Percentiles rank a stretch among this genome's conserved stretches.
phyloP scores from a whole-genome alignment of 1,140 invertebrate species.

The Papilio glaucus region DNA sequence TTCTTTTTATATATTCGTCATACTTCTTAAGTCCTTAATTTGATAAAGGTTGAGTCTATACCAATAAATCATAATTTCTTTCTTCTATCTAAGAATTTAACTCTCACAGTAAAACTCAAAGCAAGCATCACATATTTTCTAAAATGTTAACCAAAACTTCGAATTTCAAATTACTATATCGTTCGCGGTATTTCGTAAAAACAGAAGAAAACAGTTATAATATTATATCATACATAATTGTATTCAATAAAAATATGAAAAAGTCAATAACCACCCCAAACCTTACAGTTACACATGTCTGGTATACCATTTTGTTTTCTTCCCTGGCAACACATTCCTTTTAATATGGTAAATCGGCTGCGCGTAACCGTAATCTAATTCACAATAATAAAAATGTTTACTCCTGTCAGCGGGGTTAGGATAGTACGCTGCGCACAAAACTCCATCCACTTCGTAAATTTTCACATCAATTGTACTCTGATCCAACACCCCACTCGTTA shows the following conservation, averaged over 20 bases:
- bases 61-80: too few species aligned
- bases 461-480: slow-evolving; percentile 84
- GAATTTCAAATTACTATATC: too few species aligned
- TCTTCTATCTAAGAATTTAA: too few species aligned
- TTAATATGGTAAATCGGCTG: slow-evolving; percentile 69
- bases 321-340: slow-evolving; percentile 61
- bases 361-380: slow-evolving; percentile 62
- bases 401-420: slow-evolving; percentile 70
- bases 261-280: too few species aligned
- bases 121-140: too few species aligned
- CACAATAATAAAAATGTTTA: slow-evolving; percentile 72
- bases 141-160: too few species aligned
- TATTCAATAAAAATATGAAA: slow-evolving; percentile 37
- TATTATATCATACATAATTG: slow-evolving; percentile 34
- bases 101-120: too few species aligned
- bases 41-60: too few species aligned
- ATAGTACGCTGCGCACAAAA: slow-evolving; percentile 81
- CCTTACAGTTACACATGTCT: neutral
- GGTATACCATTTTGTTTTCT: slow-evolving; percentile 42
- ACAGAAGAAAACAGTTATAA: slow-evolving; percentile 2
- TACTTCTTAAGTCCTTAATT: too few species aligned
- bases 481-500: slow-evolving; percentile 76
- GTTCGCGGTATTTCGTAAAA: too few species aligned
- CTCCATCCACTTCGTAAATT: slow-evolving; percentile 81
- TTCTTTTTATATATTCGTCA: too few species aligned